These are phyloP conservation scores for Zaprionus capensis DNA, from an alignment of 1,140 invertebrate species.

Conservation along the genomic window DNA sequence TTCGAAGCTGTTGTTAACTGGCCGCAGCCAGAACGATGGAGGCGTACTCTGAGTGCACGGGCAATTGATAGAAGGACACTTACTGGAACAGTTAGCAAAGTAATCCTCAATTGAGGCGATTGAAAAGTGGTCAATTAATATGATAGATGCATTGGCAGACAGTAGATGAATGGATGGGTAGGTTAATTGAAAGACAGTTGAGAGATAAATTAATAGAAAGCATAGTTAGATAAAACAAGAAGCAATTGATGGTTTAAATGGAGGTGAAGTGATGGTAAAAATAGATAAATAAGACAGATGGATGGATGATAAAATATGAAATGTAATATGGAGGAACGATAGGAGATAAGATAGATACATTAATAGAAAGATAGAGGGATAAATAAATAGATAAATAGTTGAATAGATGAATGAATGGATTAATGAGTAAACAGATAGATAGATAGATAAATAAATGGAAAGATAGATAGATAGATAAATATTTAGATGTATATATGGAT, in stretches of 20 bases:
- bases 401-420: background rate
- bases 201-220: background rate
- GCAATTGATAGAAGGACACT: background rate
- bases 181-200: background rate
- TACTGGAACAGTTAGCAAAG: background rate
- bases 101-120: background rate
- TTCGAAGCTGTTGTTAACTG: conserved; percentile 13
- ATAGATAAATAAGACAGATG: too few relatives aligned
- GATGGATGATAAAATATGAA: too few relatives aligned
- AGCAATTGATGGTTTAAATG: too few relatives aligned
- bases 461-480: background rate
- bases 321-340: too few relatives aligned
- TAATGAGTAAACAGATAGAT: background rate
- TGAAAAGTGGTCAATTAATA: background rate
- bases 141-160: background rate
- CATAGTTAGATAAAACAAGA: background rate
- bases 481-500: background rate
- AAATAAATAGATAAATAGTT: background rate
- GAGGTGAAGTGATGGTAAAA: too few relatives aligned
- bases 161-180: background rate
- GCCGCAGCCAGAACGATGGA: conserved; percentile 12
- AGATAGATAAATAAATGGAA: background rate
- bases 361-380: background rate
- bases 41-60: background rate
- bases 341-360: background rate